Evolutionary conservation across 2,113 vertebrate species (phyloP).

Genomic region (Perca fluviatilis): DNA sequence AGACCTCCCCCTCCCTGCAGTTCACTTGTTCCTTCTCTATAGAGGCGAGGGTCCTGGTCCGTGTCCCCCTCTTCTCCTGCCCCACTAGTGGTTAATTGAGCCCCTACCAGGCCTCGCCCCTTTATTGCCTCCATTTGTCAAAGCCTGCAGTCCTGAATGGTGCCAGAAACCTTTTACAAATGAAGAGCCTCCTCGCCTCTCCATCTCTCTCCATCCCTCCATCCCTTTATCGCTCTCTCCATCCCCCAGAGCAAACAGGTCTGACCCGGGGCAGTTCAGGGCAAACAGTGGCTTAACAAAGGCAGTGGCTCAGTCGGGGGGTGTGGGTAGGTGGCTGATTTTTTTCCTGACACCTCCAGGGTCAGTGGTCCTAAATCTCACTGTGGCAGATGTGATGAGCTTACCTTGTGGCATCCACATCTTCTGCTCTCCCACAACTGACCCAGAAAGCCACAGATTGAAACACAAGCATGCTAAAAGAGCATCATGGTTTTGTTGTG

Average conservation of each 20-base stretch:
- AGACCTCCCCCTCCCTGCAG: slow-evolving; percentile 75
- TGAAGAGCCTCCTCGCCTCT: slow-evolving; percentile 78
- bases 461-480: slow-evolving; percentile 4
- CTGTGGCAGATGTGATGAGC: slow-evolving; percentile 17
- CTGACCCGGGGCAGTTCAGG: slow-evolving; percentile 62
- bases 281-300: slow-evolving; percentile 73
- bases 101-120: slow-evolving; percentile 80
- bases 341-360: slow-evolving; percentile 49
- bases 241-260: slow-evolving; percentile 74
- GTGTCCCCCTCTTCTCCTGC: slow-evolving; percentile 68
- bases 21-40: slow-evolving; percentile 77
- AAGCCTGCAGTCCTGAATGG: slow-evolving; percentile 81
- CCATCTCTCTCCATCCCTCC: slow-evolving; percentile 65
- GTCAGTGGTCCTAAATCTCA: slow-evolving; percentile 46
- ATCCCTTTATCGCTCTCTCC: slow-evolving; percentile 70
- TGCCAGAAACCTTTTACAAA: slow-evolving; percentile 84
- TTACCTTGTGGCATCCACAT: slow-evolving; percentile 8
- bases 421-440: neutral
- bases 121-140: slow-evolving; percentile 86
- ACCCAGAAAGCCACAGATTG: neutral
- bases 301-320: slow-evolving; percentile 32
- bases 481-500: slow-evolving; percentile 26
- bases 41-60: slow-evolving; percentile 72
- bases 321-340: slow-evolving; percentile 59
- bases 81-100: slow-evolving; percentile 83